phyloP scores from a whole-genome alignment of 2,113 vertebrate genomes.

The Leptodactylus fuscus region DNA sequence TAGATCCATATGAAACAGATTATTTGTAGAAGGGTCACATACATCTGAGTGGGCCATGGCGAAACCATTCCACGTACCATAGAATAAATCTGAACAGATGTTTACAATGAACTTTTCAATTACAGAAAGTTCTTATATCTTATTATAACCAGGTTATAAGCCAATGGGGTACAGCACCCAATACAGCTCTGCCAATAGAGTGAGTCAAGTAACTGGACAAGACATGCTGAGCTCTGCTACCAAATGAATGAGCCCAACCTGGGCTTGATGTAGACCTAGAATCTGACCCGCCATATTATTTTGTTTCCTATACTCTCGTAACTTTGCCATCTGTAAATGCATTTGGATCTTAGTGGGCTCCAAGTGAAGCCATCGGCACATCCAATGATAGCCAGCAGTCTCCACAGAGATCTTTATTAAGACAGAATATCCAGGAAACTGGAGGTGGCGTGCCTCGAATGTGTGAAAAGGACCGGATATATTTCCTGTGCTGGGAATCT shows the following conservation, averaged over 20 bases:
- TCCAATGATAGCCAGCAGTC: slow-evolving; percentile 16
- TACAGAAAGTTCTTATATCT: too few relatives aligned
- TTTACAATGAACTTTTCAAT: too few relatives aligned
- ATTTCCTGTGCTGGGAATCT: slow-evolving; percentile 39
- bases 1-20: too few relatives aligned
- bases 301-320: neutral
- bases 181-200: too few relatives aligned
- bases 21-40: too few relatives aligned
- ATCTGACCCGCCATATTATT: neutral
- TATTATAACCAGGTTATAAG: too few relatives aligned
- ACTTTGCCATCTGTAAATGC: neutral
- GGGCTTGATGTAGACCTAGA: neutral
- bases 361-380: neutral
- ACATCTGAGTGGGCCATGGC: too few relatives aligned
- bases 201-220: too few relatives aligned
- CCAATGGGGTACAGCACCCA: too few relatives aligned
- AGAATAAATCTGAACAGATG: too few relatives aligned
- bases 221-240: too few relatives aligned
- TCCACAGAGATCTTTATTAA: neutral
- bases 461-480: slow-evolving; percentile 35
- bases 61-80: too few relatives aligned
- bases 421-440: slow-evolving; percentile 32
- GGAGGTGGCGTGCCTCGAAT: neutral
- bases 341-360: neutral
- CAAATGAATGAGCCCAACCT: neutral